phyloP scores from a whole-genome alignment of 2,888 invertebrate species.

The Actias luna region DNA sequence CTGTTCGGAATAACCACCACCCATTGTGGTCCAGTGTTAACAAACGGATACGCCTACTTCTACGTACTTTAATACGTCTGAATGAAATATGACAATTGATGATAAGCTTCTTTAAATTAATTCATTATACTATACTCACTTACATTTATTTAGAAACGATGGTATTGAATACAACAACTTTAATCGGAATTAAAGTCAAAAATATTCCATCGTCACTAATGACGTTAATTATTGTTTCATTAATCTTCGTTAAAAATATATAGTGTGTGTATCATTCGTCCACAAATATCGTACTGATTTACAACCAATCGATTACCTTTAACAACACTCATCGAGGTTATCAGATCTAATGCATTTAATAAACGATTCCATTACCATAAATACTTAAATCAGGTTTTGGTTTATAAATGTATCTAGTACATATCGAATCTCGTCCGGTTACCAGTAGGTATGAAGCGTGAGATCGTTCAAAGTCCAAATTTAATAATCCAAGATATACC shows the following conservation, averaged over 20 bases:
- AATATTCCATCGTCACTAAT: not conserved
- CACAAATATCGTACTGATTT: constrained; percentile 9
- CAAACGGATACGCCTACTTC: not conserved
- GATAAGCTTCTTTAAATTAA: not conserved
- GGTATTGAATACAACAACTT: not conserved
- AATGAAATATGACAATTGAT: not conserved
- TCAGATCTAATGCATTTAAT: constrained; percentile 27
- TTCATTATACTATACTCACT: not conserved
- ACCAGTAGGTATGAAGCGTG: constrained; percentile 2
- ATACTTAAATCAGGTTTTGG: constrained; percentile 30
- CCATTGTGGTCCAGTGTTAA: not conserved
- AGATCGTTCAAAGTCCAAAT: constrained; percentile 25
- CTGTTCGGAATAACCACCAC: not conserved
- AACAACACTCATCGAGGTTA: constrained; percentile 23
- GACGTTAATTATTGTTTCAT: not conserved
- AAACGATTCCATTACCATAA: constrained; percentile 35
- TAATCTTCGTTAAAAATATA: not conserved
- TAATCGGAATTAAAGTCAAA: not conserved
- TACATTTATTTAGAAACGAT: not conserved
- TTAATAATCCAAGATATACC: constrained; percentile 23
- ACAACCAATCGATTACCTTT: constrained; percentile 21
- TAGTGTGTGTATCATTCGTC: not conserved
- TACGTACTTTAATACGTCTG: not conserved
- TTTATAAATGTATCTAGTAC: constrained; percentile 24
- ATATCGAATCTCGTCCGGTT: constrained; percentile 23